Evolutionary conservation across 1,140 invertebrate species (phyloP).

Genomic region (Littorina saxatilis): DNA sequence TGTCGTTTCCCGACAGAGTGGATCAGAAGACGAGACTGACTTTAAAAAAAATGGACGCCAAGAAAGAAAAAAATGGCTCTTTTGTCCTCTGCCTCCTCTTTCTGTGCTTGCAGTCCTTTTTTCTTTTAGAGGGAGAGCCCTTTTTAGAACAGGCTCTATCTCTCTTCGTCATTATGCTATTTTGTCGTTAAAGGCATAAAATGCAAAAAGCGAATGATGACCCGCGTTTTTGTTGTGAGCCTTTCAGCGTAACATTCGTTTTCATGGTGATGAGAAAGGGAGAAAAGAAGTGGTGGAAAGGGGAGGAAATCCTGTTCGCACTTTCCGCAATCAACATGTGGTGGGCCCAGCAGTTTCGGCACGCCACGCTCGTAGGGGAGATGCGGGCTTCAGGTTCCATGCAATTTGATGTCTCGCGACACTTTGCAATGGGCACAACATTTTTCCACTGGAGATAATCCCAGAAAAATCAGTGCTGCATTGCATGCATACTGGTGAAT

Average conservation of each 20-base stretch:
- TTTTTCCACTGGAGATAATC: too few species aligned
- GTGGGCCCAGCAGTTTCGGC: conserved; percentile 34
- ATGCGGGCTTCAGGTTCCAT: background rate
- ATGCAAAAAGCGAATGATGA: conserved; percentile 28
- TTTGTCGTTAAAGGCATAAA: conserved; percentile 35
- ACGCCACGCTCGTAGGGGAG: conserved; percentile 17
- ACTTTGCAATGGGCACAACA: too few species aligned
- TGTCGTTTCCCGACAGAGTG: background rate
- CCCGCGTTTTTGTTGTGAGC: conserved; percentile 31
- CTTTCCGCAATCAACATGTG: conserved; percentile 41
- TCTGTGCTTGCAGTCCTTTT: background rate
- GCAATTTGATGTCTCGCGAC: too few species aligned
- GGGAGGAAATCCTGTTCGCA: conserved; percentile 38
- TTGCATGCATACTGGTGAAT: too few species aligned
- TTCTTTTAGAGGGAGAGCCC: background rate
- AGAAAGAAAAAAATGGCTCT: background rate
- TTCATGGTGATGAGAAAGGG: conserved; percentile 34
- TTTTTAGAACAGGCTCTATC: conserved; percentile 23
- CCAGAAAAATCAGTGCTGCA: too few species aligned
- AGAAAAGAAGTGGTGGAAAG: conserved; percentile 21
- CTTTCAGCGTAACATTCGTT: conserved; percentile 37
- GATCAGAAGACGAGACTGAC: background rate
- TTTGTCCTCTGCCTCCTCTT: background rate
- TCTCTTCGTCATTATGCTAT: conserved; percentile 39
- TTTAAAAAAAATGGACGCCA: background rate